Evolutionary conservation across 2,113 vertebrate genomes (phyloP).

Genomic region (Etheostoma cragini): DNA sequence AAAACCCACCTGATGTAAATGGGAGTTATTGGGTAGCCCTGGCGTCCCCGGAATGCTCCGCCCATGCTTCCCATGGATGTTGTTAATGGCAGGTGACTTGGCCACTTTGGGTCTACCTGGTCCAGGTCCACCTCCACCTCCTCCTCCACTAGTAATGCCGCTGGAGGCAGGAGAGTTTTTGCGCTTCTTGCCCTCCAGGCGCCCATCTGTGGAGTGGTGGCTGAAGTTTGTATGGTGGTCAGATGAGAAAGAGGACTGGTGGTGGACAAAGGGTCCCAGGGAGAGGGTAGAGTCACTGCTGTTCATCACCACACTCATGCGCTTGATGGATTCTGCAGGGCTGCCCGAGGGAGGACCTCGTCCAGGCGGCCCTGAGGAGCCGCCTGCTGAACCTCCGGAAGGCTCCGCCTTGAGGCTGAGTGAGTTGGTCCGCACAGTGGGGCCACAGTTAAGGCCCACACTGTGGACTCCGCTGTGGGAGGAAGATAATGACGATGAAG

Average conservation of each 20-base stretch:
- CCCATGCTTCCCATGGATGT: constrained; percentile 93
- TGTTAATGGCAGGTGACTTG: constrained; percentile 93
- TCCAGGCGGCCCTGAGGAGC: constrained; percentile 85
- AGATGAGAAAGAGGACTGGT: constrained; percentile 78
- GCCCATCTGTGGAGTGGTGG: constrained; percentile 90
- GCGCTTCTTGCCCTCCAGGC: constrained; percentile 93
- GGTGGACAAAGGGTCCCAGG: constrained; percentile 95
- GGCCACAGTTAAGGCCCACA: constrained; percentile 90
- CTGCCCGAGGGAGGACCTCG: constrained; percentile 89
- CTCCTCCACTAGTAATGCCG: constrained; percentile 82
- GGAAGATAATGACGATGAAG: constrained; percentile 80
- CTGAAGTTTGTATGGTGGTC: constrained; percentile 89
- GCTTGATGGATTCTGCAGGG: constrained; percentile 95
- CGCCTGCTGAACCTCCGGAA: constrained; percentile 85
- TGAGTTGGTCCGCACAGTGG: constrained; percentile 87
- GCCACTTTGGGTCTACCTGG: constrained; percentile 91
- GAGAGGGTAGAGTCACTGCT: constrained; percentile 96
- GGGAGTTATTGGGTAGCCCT: constrained; percentile 92
- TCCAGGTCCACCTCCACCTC: constrained; percentile 67
- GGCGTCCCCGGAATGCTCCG: constrained; percentile 91
- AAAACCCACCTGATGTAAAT: constrained; percentile 93
- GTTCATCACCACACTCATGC: constrained; percentile 99
- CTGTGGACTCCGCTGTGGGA: constrained; percentile 88
- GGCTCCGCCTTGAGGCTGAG: constrained; percentile 91
- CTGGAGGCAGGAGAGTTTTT: constrained; percentile 91